These are phyloP conservation scores for Hoplostethus atlanticus DNA, from an alignment of 2,797 vertebrate genomes.

Conservation along the genomic window DNA sequence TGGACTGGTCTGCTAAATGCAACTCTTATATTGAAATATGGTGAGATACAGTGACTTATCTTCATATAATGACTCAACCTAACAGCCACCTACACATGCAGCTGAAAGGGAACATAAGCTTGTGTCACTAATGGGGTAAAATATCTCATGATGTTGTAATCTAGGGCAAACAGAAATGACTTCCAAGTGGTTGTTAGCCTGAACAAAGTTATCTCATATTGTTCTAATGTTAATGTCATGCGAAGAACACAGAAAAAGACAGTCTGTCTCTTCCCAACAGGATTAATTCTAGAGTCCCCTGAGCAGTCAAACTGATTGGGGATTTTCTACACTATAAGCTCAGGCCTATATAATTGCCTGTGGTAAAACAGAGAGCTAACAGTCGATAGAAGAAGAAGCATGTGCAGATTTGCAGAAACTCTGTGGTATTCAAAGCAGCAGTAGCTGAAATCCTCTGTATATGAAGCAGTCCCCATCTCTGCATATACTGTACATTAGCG, in stretches of 20 bases:
- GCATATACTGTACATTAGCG: conserved; percentile 9
- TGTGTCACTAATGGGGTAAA: conserved; percentile 71
- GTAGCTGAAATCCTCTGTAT: conserved; percentile 17
- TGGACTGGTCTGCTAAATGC: conserved; percentile 23
- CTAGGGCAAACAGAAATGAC: conserved; percentile 69
- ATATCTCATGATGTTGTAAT: conserved; percentile 72
- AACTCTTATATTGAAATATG: conserved; percentile 30
- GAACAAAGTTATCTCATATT: conserved; percentile 65
- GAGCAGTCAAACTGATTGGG: conserved; percentile 67
- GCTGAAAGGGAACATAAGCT: conserved; percentile 66
- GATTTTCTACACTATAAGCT: conserved; percentile 75
- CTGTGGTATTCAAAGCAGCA: conserved; percentile 43
- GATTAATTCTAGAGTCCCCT: conserved; percentile 73
- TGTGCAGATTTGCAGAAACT: conserved; percentile 38
- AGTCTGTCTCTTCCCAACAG: conserved; percentile 65
- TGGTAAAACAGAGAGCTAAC: conserved; percentile 28
- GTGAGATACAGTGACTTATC: conserved; percentile 57
- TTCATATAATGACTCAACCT: conserved; percentile 70
- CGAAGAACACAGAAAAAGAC: conserved; percentile 48
- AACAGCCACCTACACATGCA: conserved; percentile 67
- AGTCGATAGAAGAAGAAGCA: not conserved
- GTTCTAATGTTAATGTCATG: conserved; percentile 58
- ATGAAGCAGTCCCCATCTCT: conserved; percentile 18
- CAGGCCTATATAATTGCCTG: conserved; percentile 68
- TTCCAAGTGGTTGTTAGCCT: conserved; percentile 61